Percentiles rank a stretch among this genome's conserved stretches.
Conservation (phyloP, 2,113 vertebrate species). For the Baryphthengus martii region DNA sequence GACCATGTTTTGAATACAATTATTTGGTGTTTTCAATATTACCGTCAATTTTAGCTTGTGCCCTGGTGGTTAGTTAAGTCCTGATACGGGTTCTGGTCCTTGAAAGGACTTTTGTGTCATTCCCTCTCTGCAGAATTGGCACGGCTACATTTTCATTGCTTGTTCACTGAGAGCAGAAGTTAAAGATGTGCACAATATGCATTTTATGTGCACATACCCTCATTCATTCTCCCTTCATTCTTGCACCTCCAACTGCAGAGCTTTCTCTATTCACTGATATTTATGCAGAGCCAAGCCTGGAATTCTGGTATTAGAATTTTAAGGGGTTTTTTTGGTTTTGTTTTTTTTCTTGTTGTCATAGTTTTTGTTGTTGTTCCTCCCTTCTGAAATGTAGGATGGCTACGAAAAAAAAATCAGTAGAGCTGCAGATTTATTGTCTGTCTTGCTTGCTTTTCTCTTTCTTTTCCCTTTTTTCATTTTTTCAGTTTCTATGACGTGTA, state of each 20-base stretch:
- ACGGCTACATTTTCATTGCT: neutral
- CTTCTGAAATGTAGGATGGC: neutral
- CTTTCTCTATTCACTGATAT: neutral
- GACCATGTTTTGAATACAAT: neutral
- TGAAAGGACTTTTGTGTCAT: neutral
- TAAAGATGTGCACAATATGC: neutral
- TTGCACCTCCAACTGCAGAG: neutral
- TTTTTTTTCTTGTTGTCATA: too few relatives aligned
- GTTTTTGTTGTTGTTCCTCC: neutral
- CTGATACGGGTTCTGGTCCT: neutral
- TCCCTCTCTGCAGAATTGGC: neutral
- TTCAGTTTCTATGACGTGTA: neutral
- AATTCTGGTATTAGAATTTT: too few relatives aligned
- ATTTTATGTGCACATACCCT: neutral
- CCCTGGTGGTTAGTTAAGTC: neutral
- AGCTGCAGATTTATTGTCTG: neutral
- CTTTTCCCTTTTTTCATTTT: neutral
- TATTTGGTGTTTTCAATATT: neutral
- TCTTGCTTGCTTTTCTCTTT: neutral
- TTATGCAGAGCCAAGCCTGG: neutral
- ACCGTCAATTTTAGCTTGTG: neutral
- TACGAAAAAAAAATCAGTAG: too few relatives aligned
- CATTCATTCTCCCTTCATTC: neutral
- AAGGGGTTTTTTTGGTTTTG: neutral
- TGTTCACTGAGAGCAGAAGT: neutral